Base-by-base conservation (phyloP, 2,888 invertebrate species). In the Parnassius glacialis region DNA sequence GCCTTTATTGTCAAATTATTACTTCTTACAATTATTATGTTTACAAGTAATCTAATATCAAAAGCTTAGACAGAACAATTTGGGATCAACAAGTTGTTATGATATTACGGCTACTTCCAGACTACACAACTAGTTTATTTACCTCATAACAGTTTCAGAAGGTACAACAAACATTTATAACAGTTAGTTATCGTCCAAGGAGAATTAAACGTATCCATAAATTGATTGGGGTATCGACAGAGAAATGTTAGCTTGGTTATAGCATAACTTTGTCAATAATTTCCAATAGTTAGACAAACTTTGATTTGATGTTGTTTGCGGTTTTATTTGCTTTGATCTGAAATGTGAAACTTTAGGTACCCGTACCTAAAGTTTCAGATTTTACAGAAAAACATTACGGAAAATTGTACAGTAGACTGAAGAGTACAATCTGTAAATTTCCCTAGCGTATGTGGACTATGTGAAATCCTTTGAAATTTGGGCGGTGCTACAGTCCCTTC, bases 221-320 rank as follows among this genome's bases (percentile, higher is more conserved):
- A 50, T 50, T 9, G 50, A 50, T 50, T 16, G 50, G 2, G 9
- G n/a, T 11, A 34, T 5, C 52, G 52, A 16, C 10, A 10, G 16
- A 16, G 34, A 5, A 52, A 2, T 10, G 41, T 16, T 34, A 52
- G 34, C 41, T 52, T 34, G 52, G 52, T 9, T 20, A 52, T 34
- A 7, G 34, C 12, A 12, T 2, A 52, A 52, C 52, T 52, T 52
- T 34, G 34, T 34, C 52, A 52, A 52, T 52, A 52, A 52, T 52
- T 52, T 52, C 9, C 25, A 52, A 2, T 1, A 34, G 50, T 20
- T 16, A 10, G 16, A 50, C 16, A 20, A 16, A 13, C 10, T 16
- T 50, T 16, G 10, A 16, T 9, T 11, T 10, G 13, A 9, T 48
- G 10, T 48, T 9, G 48, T 10, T 12, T 48, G 48, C 9, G n/a